Evolutionary conservation across 2,797 vertebrate species (phyloP), one percentile per base, ranked within the genome.

Genomic region (Arctocebus calabarensis): DNA sequence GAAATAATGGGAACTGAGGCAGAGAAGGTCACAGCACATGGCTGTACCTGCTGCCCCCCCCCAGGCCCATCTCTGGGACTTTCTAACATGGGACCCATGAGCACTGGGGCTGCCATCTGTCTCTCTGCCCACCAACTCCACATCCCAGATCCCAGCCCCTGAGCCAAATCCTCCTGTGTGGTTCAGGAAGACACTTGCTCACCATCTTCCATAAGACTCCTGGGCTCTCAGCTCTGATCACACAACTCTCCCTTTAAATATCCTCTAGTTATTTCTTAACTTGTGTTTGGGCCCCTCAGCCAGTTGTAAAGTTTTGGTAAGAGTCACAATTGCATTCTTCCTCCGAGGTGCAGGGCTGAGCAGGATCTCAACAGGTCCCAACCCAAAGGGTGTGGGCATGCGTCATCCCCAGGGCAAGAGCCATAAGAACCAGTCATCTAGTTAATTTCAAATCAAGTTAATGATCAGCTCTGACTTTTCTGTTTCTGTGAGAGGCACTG

Each of bases 361-460:
- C 37, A 37, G 14, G 43, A 55, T 59, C 19, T 45, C 48, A 34
- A 16, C 7, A 43, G 66, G 61, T 34, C 32, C 25, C 68, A 73
- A 71, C 55, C 3, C 14, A 59, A 85, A 94, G 79, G 71, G 57
- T 22, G 9, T 64, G 37, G 45, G 37, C 25, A 73, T 34, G 48
- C 84, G 70, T 86, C 85, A 90, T 66, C 55, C 17, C 55, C 43
- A 22, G 1, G 7, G 40, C 43, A 48, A 48, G n/a, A 34, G n/a
- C 45, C 43, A 7, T 4, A 19, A 75, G 8, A 79, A 48, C 52
- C 64, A 70, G 66, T 84, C 85, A 82, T 43, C 73, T 64, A 34
- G 43, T 82, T 61, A 78, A 81, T 78, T 88, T 62, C 87, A 71
- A 87, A 73, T 77, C 48, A 71, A 22, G 20, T 62, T 74, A 93